Base-by-base conservation (phyloP, 2,888 invertebrate genomes). In the Hypselothyrea guttata region DNA sequence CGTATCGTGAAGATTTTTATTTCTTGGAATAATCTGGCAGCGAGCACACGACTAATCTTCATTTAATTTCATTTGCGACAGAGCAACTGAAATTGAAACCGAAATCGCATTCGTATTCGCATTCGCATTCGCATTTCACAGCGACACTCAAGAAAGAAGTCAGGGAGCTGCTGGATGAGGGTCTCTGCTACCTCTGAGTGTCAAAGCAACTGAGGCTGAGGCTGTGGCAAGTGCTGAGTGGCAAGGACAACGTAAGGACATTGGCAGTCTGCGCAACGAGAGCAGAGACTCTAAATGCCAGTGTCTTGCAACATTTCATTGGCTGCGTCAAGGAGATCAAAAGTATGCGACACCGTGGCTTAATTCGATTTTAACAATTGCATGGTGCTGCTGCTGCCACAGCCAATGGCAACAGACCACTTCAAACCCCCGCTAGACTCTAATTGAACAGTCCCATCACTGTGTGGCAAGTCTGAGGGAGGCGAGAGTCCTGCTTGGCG, bases 41-140 rank as follows among this genome's bases (percentile, higher is more conserved):
- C 75, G 65, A 82, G 78, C 78, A 84, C 72, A 71, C 71, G 81
- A 86, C 83, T 86, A 87, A 88, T 88, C 88, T 86, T 78, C 77
- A 79, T 86, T 87, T 86, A 86, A 88, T 87, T 87, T 86, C 79
- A 87, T 87, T 81, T 82, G 75, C 74, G 78, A 56, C 82, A 77
- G 62, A 59, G 83, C 15, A 37, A 84, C 74, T 78, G 84, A 79
- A 79, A 82, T 70, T 60, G 41, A 75, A 74, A 76, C 63, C 77
- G 68, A 57, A 70, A 58, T 59, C 68, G 55, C 52, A 46, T 13
- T 13, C 28, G 18, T 30, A 44, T 3, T 31, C 11, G 16, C 16
- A 13, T 9, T 38, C 30, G n/a, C 37, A 15, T 11, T 9, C 7
- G 18, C 16, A 18, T n/a, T n/a, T n/a, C n/a, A 31, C 27, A 16